A percentile compares a stretch with the other conserved stretches of the same genome.
phyloP scores from a whole-genome alignment of 2,113 vertebrate species.

The Caretta caretta region DNA sequence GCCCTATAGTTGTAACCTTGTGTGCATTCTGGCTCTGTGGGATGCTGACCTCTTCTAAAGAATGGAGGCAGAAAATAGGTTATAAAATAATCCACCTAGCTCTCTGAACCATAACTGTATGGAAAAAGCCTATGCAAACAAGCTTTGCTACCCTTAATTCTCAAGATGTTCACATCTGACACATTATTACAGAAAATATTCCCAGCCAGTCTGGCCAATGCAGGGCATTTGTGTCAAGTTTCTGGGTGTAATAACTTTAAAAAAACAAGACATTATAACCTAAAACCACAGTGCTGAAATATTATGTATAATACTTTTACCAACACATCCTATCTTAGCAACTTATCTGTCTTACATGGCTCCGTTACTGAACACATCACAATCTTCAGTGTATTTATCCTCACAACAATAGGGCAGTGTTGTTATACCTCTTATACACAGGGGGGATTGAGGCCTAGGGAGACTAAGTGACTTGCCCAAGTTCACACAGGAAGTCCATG shows the following conservation, averaged over 20 bases:
- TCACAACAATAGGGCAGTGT: neutral
- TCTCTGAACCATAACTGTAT: neutral
- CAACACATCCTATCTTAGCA: neutral
- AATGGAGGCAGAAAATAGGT: neutral
- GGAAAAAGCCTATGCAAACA: neutral
- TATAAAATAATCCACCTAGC: neutral
- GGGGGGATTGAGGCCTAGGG: neutral
- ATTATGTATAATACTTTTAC: neutral
- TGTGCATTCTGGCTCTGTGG: neutral
- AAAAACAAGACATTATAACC: neutral
- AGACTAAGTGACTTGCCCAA: neutral
- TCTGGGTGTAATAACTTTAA: neutral
- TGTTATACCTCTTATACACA: accelerated
- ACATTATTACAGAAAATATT: neutral
- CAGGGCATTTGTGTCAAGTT: neutral
- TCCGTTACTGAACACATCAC: neutral
- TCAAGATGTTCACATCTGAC: neutral
- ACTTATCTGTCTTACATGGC: neutral
- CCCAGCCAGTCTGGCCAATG: neutral
- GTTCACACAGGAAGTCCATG: neutral
- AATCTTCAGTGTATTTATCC: neutral
- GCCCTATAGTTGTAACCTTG: neutral
- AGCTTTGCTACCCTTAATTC: neutral
- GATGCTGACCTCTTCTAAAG: neutral
- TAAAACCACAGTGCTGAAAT: neutral